These are phyloP conservation scores for Ceraclea dissimilis DNA, from an alignment of 2,888 invertebrate species.

Conservation along the genomic window DNA sequence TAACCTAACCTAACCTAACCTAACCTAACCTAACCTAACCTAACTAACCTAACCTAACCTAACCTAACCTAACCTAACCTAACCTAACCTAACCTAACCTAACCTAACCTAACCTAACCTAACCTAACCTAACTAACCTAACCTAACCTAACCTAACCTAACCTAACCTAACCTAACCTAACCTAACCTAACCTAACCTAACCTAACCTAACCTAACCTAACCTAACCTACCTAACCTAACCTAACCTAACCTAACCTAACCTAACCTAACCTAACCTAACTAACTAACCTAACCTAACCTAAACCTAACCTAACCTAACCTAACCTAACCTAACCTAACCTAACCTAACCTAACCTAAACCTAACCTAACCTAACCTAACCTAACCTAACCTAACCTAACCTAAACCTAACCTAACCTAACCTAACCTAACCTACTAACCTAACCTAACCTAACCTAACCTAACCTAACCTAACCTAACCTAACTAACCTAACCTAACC, in stretches of 20 bases:
- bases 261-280: conserved; percentile 3
- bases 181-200: conserved; percentile 3
- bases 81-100: conserved; percentile 3
- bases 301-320: too few species aligned
- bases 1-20: conserved; percentile 3
- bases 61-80: conserved; percentile 3
- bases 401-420: too few species aligned
- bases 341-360: too few species aligned
- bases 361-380: too few species aligned
- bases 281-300: conserved; percentile 3
- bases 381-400: too few species aligned
- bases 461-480: conserved; percentile 11
- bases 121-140: conserved; percentile 3
- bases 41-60: conserved; percentile 3
- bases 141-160: conserved; percentile 3
- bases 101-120: conserved; percentile 3
- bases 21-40: conserved; percentile 3
- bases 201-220: conserved; percentile 3
- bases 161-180: conserved; percentile 3
- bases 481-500: conserved; percentile 18
- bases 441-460: too few species aligned
- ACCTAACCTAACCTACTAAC: too few species aligned
- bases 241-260: conserved; percentile 3
- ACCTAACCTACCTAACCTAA: conserved; percentile 3
- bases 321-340: too few species aligned